A percentile compares a stretch with the other conserved stretches of the same genome.
Conservation (phyloP, 2,797 vertebrate species). For the Potorous gilbertii region DNA sequence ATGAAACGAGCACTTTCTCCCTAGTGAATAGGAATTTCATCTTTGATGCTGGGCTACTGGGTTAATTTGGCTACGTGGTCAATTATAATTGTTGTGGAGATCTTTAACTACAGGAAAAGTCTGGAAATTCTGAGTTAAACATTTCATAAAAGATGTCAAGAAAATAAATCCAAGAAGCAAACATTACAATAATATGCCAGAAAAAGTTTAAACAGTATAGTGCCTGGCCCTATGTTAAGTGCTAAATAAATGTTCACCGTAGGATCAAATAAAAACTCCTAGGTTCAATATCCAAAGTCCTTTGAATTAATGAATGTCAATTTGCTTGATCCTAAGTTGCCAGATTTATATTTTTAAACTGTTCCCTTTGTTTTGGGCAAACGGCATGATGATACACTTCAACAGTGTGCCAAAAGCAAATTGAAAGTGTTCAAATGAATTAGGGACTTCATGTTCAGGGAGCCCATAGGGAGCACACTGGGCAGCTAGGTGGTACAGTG, state of each 20-base stretch:
- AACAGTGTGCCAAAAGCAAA: neutral
- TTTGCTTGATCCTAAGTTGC: neutral
- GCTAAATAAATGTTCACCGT: no score
- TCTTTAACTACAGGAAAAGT: neutral
- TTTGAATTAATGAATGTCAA: neutral
- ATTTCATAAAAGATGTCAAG: neutral
- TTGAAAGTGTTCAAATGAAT: neutral
- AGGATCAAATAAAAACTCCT: neutral
- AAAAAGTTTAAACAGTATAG: neutral
- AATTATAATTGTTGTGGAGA: neutral
- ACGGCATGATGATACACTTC: neutral
- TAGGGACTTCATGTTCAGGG: neutral
- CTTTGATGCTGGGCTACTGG: neutral
- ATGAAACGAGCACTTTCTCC: neutral
- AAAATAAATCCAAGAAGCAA: neutral
- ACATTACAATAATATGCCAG: neutral
- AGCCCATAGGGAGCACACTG: neutral
- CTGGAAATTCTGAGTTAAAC: slow-evolving; percentile 38
- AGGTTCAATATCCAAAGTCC: neutral
- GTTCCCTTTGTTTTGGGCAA: neutral
- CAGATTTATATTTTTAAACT: neutral
- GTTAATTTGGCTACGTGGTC: neutral
- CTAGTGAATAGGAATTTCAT: neutral
- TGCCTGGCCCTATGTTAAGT: no score
- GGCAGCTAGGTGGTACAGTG: no score